Evolutionary conservation across 2,888 invertebrate genomes (phyloP).

Genomic region (Elmis aenea): DNA sequence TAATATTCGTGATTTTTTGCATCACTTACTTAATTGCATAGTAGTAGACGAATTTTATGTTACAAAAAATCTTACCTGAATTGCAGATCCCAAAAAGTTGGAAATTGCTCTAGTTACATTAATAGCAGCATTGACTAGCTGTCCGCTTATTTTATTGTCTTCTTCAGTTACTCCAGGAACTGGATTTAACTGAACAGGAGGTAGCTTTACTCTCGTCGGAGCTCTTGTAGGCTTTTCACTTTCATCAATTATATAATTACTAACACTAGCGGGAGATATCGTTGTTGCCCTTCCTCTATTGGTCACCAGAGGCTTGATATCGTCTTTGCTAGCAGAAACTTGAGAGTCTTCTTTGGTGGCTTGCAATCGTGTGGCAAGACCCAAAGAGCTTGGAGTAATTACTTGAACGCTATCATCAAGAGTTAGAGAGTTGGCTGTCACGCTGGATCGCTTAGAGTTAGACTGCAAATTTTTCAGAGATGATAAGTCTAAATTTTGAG

Average conservation of each 20-base stretch:
- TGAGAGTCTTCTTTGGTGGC: slow-evolving; percentile 10
- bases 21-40: too few species aligned
- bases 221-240: slow-evolving; percentile 14
- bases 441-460: slow-evolving; percentile 5
- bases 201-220: slow-evolving; percentile 29
- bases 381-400: slow-evolving; percentile 20
- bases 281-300: slow-evolving; percentile 24
- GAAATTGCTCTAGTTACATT: slow-evolving; percentile 74
- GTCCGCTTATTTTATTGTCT: slow-evolving; percentile 42
- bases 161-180: slow-evolving; percentile 40
- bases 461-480: slow-evolving; percentile 33
- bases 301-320: slow-evolving; percentile 10
- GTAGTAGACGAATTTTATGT: too few species aligned
- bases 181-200: slow-evolving; percentile 41
- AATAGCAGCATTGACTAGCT: slow-evolving; percentile 66
- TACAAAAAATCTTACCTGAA: slow-evolving; percentile 71
- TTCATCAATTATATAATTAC: slow-evolving; percentile 23
- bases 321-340: slow-evolving; percentile 6
- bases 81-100: slow-evolving; percentile 70
- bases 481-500: slow-evolving; percentile 34
- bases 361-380: slow-evolving; percentile 10
- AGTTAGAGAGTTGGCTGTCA: slow-evolving; percentile 7
- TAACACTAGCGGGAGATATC: slow-evolving; percentile 23
- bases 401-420: slow-evolving; percentile 23
- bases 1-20: too few species aligned